These are phyloP conservation scores for Prunella strophiata DNA, from an alignment of 2,797 vertebrate species.

Conservation along the genomic window DNA sequence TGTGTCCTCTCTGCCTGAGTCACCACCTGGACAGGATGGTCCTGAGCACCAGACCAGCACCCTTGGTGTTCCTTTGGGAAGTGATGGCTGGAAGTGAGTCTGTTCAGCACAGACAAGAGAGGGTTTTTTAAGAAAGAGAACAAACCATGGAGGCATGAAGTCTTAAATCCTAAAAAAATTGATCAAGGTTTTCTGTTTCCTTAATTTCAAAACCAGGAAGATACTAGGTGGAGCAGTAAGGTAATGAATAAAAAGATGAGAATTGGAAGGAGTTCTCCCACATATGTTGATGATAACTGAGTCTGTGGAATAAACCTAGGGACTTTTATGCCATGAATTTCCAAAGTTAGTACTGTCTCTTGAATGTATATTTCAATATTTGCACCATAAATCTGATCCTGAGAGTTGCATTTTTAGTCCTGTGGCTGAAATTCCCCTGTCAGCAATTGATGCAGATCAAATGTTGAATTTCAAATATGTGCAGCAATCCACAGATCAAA, in stretches of 20 bases:
- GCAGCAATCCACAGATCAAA: background rate
- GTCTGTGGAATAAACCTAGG: background rate
- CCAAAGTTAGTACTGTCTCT: background rate
- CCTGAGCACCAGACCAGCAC: background rate
- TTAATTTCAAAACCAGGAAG: background rate
- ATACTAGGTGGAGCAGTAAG: background rate
- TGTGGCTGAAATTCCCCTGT: background rate
- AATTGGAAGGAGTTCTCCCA: background rate
- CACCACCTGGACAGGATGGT: background rate
- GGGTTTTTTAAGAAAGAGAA: background rate
- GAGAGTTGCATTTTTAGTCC: background rate
- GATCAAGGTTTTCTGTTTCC: background rate
- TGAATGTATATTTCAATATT: conserved; percentile 18
- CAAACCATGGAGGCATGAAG: background rate
- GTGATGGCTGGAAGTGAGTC: background rate
- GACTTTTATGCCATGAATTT: background rate
- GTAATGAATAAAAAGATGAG: background rate
- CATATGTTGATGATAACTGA: background rate
- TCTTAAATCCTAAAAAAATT: background rate
- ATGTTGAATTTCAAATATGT: conserved; percentile 18
- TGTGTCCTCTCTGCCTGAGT: background rate
- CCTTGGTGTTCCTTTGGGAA: background rate
- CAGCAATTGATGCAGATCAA: background rate
- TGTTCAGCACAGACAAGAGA: background rate
- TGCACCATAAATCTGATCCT: background rate